phyloP scores from a whole-genome alignment of 2,113 vertebrate species.

The Synchiropus splendidus region DNA sequence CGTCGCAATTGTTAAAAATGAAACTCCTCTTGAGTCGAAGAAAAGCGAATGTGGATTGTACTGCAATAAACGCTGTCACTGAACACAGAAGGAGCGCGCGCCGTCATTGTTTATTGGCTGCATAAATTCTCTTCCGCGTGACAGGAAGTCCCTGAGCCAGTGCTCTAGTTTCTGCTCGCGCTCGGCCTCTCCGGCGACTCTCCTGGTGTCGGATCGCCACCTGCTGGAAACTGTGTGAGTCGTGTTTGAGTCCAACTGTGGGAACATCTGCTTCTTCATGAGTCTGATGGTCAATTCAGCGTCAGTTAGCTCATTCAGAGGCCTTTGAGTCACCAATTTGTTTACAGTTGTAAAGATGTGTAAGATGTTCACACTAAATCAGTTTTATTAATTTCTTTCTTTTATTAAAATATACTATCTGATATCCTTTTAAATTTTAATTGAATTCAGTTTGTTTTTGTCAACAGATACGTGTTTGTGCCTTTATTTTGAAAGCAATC shows the following conservation, averaged over 20 bases:
- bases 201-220: constrained; percentile 33
- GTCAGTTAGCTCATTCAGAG: neutral
- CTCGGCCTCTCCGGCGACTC: neutral
- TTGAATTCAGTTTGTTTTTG: too few relatives aligned
- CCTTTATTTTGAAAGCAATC: too few relatives aligned
- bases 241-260: neutral
- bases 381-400: too few relatives aligned
- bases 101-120: constrained; percentile 3
- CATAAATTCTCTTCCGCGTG: constrained; percentile 7
- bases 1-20: too few relatives aligned
- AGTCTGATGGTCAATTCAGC: constrained; percentile 5
- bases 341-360: constrained; percentile 2
- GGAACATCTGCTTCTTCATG: constrained; percentile 28
- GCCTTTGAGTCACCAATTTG: neutral
- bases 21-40: too few relatives aligned
- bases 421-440: too few relatives aligned
- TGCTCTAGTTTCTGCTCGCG: constrained; percentile 1
- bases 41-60: too few relatives aligned
- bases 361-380: too few relatives aligned
- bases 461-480: too few relatives aligned
- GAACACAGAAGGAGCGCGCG: too few relatives aligned
- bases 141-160: constrained; percentile 18
- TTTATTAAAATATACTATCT: too few relatives aligned
- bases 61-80: too few relatives aligned
- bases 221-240: constrained; percentile 29